These are phyloP conservation scores for Oreotrochilus melanogaster DNA, from an alignment of 2,113 vertebrate genomes.

Conservation along the genomic window DNA sequence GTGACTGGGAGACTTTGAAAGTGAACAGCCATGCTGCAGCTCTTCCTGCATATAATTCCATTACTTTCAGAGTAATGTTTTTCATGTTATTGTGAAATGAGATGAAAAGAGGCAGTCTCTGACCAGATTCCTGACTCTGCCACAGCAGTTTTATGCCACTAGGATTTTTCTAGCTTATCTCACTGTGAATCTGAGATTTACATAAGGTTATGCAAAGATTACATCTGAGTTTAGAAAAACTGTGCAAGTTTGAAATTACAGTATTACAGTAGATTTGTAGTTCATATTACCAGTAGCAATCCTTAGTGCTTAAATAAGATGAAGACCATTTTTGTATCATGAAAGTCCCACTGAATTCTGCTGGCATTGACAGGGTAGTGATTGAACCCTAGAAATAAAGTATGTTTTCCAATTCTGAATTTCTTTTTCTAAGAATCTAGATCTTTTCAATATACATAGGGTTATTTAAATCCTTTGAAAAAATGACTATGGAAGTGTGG, in stretches of 20 bases:
- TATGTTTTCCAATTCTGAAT: neutral
- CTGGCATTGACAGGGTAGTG: neutral
- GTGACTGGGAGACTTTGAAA: neutral
- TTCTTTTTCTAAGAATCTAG: neutral
- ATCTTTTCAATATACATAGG: neutral
- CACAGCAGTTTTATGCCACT: neutral
- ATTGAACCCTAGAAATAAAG: slow-evolving; percentile 7
- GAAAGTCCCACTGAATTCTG: neutral
- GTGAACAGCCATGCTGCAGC: neutral
- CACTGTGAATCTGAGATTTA: neutral
- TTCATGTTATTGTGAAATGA: neutral
- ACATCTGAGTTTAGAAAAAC: neutral
- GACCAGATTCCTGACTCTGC: neutral
- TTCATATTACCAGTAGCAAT: neutral
- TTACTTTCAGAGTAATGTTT: neutral
- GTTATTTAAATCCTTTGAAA: slow-evolving; percentile 11
- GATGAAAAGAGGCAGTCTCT: neutral
- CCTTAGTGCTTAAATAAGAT: neutral
- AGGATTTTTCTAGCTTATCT: neutral
- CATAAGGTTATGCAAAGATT: neutral
- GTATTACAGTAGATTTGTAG: neutral
- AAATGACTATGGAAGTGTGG: neutral
- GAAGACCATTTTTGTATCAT: neutral
- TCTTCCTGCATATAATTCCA: neutral
- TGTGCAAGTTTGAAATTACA: neutral